Conservation (phyloP, 2,888 invertebrate genomes). For the Chloroclysta siterata region DNA sequence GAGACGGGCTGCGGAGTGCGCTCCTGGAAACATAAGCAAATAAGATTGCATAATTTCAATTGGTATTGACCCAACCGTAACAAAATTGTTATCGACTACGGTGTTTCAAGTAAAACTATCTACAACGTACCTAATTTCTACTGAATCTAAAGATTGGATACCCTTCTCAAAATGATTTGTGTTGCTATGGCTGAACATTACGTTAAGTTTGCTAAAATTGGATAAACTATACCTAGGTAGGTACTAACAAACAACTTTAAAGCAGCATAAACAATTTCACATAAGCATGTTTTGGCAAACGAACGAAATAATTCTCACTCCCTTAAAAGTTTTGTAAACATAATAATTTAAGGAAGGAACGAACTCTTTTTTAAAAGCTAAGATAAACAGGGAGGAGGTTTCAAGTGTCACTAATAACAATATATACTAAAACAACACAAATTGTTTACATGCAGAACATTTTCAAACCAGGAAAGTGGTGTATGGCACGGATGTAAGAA, state of each 20-base stretch:
- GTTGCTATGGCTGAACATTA: too few relatives aligned
- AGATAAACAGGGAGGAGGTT: neutral
- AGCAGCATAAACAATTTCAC: constrained; percentile 2
- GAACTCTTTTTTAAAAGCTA: neutral
- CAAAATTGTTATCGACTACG: neutral
- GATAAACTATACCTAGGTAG: too few relatives aligned
- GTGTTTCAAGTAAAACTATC: too few relatives aligned
- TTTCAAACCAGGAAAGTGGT: constrained; percentile 52
- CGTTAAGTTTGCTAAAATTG: too few relatives aligned
- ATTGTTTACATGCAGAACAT: constrained; percentile 47
- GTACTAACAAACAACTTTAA: neutral
- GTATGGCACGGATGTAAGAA: constrained; percentile 54
- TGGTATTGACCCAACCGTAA: neutral
- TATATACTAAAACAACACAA: constrained; percentile 17
- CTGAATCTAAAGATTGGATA: too few relatives aligned
- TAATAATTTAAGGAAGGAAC: too few relatives aligned
- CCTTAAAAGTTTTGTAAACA: neutral
- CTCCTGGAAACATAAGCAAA: constrained; percentile 67
- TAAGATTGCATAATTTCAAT: constrained; percentile 16
- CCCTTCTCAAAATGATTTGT: too few relatives aligned
- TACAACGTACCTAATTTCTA: too few relatives aligned
- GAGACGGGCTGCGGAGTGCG: constrained; percentile 86
- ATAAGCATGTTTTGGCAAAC: constrained; percentile 1
- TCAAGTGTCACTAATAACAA: constrained; percentile 4
- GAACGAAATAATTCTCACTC: neutral